Percentiles rank a stretch among this genome's conserved stretches.
Evolutionary conservation across 2,888 invertebrate genomes (phyloP).

Genomic region (Ferrisia virgata): DNA sequence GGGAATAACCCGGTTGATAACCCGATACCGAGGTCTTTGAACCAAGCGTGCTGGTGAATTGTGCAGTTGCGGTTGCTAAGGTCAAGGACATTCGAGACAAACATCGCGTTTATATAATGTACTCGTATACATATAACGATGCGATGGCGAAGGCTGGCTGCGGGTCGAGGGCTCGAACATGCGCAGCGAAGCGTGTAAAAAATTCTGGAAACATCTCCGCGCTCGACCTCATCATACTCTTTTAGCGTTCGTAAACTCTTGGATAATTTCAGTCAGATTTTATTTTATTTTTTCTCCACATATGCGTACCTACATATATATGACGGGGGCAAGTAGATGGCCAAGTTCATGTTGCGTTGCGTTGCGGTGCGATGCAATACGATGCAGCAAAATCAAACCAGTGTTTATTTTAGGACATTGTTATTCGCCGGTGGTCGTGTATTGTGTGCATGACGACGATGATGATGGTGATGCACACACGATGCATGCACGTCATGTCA

Average conservation of each 20-base stretch:
- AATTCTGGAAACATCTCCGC: not conserved
- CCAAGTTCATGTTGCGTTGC: not conserved
- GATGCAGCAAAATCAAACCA: not conserved
- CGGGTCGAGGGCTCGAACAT: not conserved
- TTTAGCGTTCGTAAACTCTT: not conserved
- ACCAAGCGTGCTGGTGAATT: constrained; percentile 27
- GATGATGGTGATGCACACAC: too few species aligned
- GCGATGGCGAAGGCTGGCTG: not conserved
- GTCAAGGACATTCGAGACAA: constrained; percentile 39
- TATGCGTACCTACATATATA: not conserved
- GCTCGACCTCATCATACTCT: not conserved
- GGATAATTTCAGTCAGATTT: not conserved
- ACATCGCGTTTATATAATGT: not conserved
- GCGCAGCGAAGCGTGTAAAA: not conserved
- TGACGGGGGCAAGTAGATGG: not conserved
- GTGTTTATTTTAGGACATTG: not conserved
- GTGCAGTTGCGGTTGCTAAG: constrained; percentile 28
- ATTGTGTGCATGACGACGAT: too few species aligned
- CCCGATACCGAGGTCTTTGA: constrained; percentile 43
- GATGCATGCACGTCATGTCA: not conserved
- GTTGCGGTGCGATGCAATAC: not conserved
- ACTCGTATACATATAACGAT: not conserved
- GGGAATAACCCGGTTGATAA: constrained; percentile 40
- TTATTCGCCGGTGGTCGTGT: not conserved
- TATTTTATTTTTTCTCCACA: too few species aligned